Base-by-base conservation (phyloP, 2,797 vertebrate genomes). In the Mionectes olivaceus region DNA sequence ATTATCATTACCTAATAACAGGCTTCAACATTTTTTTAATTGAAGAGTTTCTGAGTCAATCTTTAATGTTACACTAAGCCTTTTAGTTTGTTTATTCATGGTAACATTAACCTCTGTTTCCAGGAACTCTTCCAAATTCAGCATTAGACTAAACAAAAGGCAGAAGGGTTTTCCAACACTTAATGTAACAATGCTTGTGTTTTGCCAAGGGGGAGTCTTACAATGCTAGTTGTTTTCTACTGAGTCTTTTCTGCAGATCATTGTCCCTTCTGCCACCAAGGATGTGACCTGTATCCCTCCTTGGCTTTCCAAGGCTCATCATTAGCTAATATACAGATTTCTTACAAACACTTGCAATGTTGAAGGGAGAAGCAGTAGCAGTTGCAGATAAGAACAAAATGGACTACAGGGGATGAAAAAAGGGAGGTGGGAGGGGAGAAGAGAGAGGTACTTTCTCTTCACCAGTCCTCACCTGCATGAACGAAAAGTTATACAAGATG, bases 51-150 rank as follows among this genome's bases (percentile, higher is more conserved):
- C 82, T 71, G 13, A 90, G 28, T 33, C 33, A 37, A 7, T 53
- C 23, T 73, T 69, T 76, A 64, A 67, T 21, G 7, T 50, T 63
- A 50, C 22, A 27, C 22, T 27, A 52, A 39, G 13, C 7, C 11
- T 77, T 93, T 84, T 69, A 60, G 32, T 59, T 52, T 88, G 55
- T 82, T 87, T 79, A 35, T 87, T 65, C 35, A 32, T 53, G 27
- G 33, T 75, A 56, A 44, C 37, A 37, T 68, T 60, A 39, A 41
- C 37, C 7, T 71, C 41, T 56, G 8, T 77, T 94, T 75, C 39
- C 59, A 84, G 75, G 30, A 76, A 39, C 57, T 70, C 13, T 35
- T 83, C 63, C n/a, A 84, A 91, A 71, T 67, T 78, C 65, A 80
- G 18, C 2, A 1, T 41, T 49, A 87, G 35, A 39, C 47, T 85